Conservation (phyloP, 2,113 vertebrate genomes). For the Leiothrix lutea region DNA sequence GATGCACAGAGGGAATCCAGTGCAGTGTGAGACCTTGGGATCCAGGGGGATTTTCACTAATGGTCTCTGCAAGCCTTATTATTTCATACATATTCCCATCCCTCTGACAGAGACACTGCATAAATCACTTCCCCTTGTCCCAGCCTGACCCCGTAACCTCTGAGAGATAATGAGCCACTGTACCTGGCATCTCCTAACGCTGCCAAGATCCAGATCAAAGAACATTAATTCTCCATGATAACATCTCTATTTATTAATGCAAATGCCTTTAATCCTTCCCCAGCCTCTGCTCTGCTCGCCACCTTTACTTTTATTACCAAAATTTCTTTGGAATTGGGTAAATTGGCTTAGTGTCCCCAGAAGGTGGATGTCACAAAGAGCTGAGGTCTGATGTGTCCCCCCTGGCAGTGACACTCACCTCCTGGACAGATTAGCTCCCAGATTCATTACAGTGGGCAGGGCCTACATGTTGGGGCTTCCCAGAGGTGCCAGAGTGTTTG, state of each 20-base stretch:
- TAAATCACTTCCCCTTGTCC: slow-evolving; percentile 62
- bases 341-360: slow-evolving; percentile 3
- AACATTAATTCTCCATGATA: slow-evolving; percentile 62
- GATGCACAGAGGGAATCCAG: not conserved
- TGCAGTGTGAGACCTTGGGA: not conserved
- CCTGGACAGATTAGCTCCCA: not conserved
- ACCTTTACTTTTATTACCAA: slow-evolving; percentile 32
- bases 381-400: not conserved
- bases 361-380: not conserved
- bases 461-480: not conserved
- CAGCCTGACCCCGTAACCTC: slow-evolving; percentile 49
- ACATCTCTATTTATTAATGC: slow-evolving; percentile 69
- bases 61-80: slow-evolving; percentile 24
- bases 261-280: slow-evolving; percentile 54
- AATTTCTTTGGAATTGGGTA: slow-evolving; percentile 33
- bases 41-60: slow-evolving; percentile 35
- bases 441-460: not conserved
- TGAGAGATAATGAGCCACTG: slow-evolving; percentile 49
- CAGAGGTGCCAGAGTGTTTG: not conserved
- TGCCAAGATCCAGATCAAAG: slow-evolving; percentile 61
- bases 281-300: not conserved
- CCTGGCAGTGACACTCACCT: not conserved
- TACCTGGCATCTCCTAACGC: slow-evolving; percentile 28
- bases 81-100: slow-evolving; percentile 49
- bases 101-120: slow-evolving; percentile 31